phyloP scores from a whole-genome alignment of 2,113 vertebrate species.

The Glareola pratincola region DNA sequence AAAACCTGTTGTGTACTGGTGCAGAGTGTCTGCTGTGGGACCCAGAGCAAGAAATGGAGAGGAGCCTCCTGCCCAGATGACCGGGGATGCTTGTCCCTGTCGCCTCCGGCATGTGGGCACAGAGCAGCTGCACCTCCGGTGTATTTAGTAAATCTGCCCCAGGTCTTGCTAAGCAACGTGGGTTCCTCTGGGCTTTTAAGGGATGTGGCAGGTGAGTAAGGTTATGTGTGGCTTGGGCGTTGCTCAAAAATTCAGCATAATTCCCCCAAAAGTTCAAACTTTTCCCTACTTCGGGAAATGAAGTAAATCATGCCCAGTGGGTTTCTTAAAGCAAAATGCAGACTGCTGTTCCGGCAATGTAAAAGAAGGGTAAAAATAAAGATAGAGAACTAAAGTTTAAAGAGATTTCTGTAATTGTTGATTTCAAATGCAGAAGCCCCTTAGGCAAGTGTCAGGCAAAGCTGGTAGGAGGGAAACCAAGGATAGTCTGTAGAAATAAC shows the following conservation, averaged over 20 bases:
- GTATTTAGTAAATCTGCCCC: neutral
- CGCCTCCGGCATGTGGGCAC: neutral
- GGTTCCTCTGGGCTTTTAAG: neutral
- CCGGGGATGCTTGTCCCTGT: neutral
- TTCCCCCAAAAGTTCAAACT: neutral
- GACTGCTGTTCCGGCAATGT: neutral
- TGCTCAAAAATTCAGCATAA: neutral
- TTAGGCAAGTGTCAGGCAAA: slow-evolving; percentile 9
- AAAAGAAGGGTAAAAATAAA: slow-evolving; percentile 34
- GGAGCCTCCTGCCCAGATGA: neutral
- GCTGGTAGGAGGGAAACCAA: slow-evolving; percentile 16
- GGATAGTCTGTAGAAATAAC: slow-evolving; percentile 32
- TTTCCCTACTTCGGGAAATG: neutral
- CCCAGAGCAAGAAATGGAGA: neutral
- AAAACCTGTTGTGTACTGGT: neutral
- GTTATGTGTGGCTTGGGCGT: neutral
- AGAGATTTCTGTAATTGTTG: neutral
- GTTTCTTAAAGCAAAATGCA: slow-evolving; percentile 38
- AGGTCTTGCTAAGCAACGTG: neutral
- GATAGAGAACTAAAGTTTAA: slow-evolving; percentile 26
- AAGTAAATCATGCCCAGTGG: slow-evolving; percentile 5
- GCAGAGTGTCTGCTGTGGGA: neutral
- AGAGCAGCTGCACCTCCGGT: neutral
- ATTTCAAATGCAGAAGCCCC: slow-evolving; percentile 39
- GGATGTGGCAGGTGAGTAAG: neutral